Conservation (phyloP, 2,797 vertebrate genomes). For the Myotis findleyi region DNA sequence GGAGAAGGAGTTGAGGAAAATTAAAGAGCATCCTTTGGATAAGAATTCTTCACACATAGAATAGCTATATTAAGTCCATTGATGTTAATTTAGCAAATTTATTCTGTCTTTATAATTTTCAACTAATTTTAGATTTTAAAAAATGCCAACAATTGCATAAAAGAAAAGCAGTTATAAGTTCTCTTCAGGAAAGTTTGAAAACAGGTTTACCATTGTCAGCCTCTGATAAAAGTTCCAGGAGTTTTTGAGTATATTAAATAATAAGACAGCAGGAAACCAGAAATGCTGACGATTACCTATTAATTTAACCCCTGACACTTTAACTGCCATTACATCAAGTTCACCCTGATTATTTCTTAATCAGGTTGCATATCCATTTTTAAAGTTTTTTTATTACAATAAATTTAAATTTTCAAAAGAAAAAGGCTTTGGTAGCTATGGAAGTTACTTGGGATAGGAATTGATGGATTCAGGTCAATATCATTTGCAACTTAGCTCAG, state of each 20-base stretch:
- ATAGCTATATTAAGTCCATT: neutral
- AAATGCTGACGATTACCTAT: neutral
- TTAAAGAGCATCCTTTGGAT: constrained; percentile 55
- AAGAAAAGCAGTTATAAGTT: constrained; percentile 29
- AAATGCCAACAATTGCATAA: constrained; percentile 24
- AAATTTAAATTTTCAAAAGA: constrained; percentile 41
- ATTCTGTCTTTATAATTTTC: constrained; percentile 30
- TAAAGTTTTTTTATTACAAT: neutral
- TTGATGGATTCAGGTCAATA: neutral
- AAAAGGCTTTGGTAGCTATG: neutral
- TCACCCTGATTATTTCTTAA: constrained; percentile 37
- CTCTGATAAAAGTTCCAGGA: constrained; percentile 19
- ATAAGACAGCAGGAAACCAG: neutral
- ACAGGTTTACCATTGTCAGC: constrained; percentile 11
- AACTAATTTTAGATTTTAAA: constrained; percentile 58
- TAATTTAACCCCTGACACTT: constrained; percentile 5
- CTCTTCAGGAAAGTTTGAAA: constrained; percentile 30
- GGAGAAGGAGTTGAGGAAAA: constrained; percentile 5
- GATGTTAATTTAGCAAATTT: neutral
- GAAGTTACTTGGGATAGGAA: constrained; percentile 34
- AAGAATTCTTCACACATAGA: neutral
- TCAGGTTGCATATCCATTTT: neutral
- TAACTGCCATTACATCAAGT: neutral
- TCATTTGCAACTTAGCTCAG: constrained; percentile 36
- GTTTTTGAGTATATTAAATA: constrained; percentile 53